phyloP scores from a whole-genome alignment of 1,140 invertebrate genomes.

The Plodia interpunctella region DNA sequence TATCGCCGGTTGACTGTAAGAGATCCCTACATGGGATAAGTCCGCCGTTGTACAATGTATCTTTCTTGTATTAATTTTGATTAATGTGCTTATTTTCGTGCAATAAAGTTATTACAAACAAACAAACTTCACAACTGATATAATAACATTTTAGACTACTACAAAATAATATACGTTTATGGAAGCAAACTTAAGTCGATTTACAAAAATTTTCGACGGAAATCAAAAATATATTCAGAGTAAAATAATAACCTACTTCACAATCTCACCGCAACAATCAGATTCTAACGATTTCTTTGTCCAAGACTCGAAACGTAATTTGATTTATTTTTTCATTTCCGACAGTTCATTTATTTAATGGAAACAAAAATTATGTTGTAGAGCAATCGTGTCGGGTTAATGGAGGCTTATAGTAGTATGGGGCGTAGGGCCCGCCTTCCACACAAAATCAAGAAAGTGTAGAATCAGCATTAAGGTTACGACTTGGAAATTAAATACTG shows the following conservation, averaged over 20 bases:
- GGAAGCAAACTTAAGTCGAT: too few species aligned
- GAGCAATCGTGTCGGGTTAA: constrained; percentile 34
- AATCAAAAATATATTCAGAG: neutral
- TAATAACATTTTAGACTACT: too few species aligned
- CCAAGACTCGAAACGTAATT: constrained; percentile 33
- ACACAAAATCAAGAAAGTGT: constrained; percentile 22
- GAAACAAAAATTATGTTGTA: constrained; percentile 52
- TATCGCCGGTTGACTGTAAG: too few species aligned
- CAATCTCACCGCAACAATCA: constrained; percentile 20
- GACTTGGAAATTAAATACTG: too few species aligned
- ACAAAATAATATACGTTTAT: too few species aligned
- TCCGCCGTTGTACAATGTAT: too few species aligned
- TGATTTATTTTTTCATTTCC: constrained; percentile 50
- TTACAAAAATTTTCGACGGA: neutral
- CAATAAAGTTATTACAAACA: too few species aligned
- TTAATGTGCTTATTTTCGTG: too few species aligned
- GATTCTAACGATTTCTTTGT: constrained; percentile 28
- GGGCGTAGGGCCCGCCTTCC: constrained; percentile 23
- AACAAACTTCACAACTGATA: too few species aligned
- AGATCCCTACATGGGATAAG: too few species aligned
- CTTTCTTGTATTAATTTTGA: too few species aligned
- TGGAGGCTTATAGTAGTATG: constrained; percentile 30
- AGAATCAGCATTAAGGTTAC: neutral
- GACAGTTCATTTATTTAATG: constrained; percentile 43
- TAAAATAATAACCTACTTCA: constrained; percentile 20